These are phyloP conservation scores for Leucoraja ocellata DNA, from an alignment of 2,797 vertebrate genomes.

Conservation along the genomic window DNA sequence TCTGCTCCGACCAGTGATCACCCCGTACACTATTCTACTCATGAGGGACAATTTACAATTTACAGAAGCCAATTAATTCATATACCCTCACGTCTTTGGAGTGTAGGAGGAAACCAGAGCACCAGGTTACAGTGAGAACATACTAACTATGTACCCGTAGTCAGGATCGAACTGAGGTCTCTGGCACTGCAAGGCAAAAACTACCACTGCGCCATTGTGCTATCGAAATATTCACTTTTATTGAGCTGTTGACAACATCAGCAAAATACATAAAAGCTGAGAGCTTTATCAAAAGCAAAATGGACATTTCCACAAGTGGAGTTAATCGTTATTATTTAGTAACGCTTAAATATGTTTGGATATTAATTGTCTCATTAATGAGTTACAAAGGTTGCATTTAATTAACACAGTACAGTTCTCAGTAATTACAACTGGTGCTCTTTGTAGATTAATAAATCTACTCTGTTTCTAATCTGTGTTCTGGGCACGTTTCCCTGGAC, in stretches of 20 bases:
- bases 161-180: no score
- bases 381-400: neutral
- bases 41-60: no score
- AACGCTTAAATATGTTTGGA: conserved; percentile 14
- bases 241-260: neutral
- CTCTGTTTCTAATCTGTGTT: neutral
- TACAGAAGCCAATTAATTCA: no score
- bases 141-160: no score
- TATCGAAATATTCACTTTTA: neutral
- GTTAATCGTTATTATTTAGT: neutral
- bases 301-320: neutral
- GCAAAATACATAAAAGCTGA: neutral
- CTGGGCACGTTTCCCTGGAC: neutral
- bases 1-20: no score
- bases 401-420: neutral
- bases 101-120: no score
- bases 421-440: neutral
- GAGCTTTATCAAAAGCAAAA: neutral
- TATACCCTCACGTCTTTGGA: no score
- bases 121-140: no score
- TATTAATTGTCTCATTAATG: conserved; percentile 28
- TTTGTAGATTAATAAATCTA: conserved; percentile 15
- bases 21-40: no score
- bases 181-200: no score
- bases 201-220: no score